A percentile compares a stretch with the other conserved stretches of the same genome.
phyloP scores from a whole-genome alignment of 2,113 vertebrate species.

The Poeciliopsis prolifica region DNA sequence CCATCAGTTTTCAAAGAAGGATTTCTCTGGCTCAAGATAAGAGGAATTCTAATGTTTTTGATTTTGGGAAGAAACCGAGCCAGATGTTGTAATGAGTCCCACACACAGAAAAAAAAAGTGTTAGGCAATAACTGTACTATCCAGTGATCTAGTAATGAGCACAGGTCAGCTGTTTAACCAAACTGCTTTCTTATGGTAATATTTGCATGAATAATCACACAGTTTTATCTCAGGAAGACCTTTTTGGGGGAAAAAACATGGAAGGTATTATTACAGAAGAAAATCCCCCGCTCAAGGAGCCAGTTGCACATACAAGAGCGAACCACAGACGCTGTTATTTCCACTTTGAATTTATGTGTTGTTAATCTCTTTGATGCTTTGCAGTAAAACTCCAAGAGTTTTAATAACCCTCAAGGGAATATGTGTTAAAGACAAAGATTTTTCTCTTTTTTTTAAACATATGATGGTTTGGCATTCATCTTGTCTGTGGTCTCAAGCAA shows the following conservation, averaged over 20 bases:
- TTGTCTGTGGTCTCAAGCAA: slow-evolving; percentile 39
- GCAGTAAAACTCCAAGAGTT: slow-evolving; percentile 37
- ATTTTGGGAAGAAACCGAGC: slow-evolving; percentile 43
- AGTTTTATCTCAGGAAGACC: slow-evolving; percentile 5
- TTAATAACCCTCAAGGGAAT: slow-evolving; percentile 46
- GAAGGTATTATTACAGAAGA: slow-evolving; percentile 27
- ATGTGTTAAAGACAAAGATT: slow-evolving; percentile 38
- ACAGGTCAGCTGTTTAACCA: slow-evolving; percentile 31
- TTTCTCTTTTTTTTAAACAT: slow-evolving; percentile 24
- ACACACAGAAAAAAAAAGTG: slow-evolving; percentile 53
- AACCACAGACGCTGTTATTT: slow-evolving; percentile 62
- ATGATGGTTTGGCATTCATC: slow-evolving; percentile 44
- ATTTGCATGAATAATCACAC: slow-evolving; percentile 9
- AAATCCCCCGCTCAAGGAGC: slow-evolving; percentile 35
- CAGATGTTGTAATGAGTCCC: slow-evolving; percentile 62
- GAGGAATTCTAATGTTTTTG: slow-evolving; percentile 48
- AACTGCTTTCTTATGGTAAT: slow-evolving; percentile 13
- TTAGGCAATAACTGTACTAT: slow-evolving; percentile 38
- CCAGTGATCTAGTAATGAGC: slow-evolving; percentile 45
- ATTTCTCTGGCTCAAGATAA: slow-evolving; percentile 58
- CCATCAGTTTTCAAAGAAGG: slow-evolving; percentile 33
- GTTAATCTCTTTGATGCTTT: slow-evolving; percentile 72
- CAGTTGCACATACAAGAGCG: slow-evolving; percentile 29
- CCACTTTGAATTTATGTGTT: slow-evolving; percentile 65
- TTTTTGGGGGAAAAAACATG: slow-evolving; percentile 1